phyloP scores from a whole-genome alignment of 1,140 invertebrate genomes.

The Choristoneura fumiferana region DNA sequence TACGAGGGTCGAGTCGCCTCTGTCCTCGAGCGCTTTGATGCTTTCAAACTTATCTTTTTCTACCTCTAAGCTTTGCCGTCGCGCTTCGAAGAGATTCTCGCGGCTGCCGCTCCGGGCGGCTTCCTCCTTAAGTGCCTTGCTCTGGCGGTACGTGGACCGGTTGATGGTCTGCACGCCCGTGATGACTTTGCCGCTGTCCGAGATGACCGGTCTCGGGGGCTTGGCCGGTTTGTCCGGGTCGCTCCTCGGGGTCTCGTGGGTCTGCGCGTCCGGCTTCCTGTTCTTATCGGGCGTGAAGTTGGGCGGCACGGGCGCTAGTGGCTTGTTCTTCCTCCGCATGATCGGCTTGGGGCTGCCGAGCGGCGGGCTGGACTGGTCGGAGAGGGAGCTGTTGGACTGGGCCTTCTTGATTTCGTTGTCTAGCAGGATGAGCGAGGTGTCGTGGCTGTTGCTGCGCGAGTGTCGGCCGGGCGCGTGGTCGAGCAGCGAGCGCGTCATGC shows the following conservation, averaged over 20 bases:
- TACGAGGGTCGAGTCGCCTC: constrained; percentile 48
- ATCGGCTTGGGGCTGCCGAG: constrained; percentile 87
- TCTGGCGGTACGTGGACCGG: constrained; percentile 71
- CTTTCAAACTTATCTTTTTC: constrained; percentile 62
- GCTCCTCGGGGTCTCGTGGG: constrained; percentile 30
- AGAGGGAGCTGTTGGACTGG: constrained; percentile 83
- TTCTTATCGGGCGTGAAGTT: constrained; percentile 72
- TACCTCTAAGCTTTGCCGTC: constrained; percentile 70
- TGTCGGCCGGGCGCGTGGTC: constrained; percentile 65
- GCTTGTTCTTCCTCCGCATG: constrained; percentile 84
- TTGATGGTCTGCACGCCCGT: constrained; percentile 75
- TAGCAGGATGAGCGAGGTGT: constrained; percentile 74
- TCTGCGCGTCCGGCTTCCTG: constrained; percentile 47
- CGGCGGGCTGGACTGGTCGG: constrained; percentile 82
- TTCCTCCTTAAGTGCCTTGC: constrained; percentile 61
- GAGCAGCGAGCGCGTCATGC: constrained; percentile 78
- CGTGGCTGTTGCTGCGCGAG: constrained; percentile 77
- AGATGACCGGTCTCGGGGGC: constrained; percentile 77
- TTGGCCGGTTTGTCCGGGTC: constrained; percentile 78
- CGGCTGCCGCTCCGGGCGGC: constrained; percentile 55
- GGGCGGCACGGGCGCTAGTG: constrained; percentile 83
- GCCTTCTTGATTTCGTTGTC: constrained; percentile 81
- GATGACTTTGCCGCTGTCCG: constrained; percentile 66
- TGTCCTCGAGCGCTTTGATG: constrained; percentile 36
- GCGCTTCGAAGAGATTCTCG: constrained; percentile 63